A percentile compares a stretch with the other conserved stretches of the same genome.
These are phyloP conservation scores for Matsumurasca onukii DNA, from an alignment of 1,140 invertebrate genomes.

Conservation along the genomic window DNA sequence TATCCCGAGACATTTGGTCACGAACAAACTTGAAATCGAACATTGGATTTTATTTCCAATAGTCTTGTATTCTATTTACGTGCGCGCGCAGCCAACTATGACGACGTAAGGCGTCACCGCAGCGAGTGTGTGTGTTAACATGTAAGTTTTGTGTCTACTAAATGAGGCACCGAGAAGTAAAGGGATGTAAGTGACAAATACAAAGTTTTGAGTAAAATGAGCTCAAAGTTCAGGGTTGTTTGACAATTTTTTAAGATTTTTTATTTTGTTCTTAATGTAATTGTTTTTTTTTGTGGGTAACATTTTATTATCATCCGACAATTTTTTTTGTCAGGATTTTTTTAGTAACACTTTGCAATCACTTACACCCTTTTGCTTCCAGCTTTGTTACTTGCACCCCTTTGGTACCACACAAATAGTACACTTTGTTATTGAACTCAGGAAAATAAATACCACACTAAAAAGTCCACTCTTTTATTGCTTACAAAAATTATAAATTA, in stretches of 20 bases:
- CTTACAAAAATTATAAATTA: background rate
- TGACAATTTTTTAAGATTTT: background rate
- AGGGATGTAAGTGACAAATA: conserved; percentile 24
- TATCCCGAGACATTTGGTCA: too few species aligned
- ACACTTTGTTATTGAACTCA: conserved; percentile 4
- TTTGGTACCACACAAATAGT: conserved; percentile 11
- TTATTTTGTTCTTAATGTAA: background rate
- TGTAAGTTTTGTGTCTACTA: too few species aligned
- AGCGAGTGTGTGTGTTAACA: too few species aligned
- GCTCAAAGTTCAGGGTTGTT: conserved; percentile 12
- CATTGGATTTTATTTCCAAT: too few species aligned
- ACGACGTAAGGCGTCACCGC: too few species aligned
- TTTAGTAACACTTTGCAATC: conserved; percentile 8
- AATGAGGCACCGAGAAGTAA: conserved; percentile 11
- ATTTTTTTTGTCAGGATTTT: background rate
- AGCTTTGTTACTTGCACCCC: conserved; percentile 11
- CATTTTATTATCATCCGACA: background rate
- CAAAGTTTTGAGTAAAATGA: conserved; percentile 19
- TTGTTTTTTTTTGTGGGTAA: background rate
- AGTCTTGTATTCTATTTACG: too few species aligned
- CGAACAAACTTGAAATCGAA: too few species aligned
- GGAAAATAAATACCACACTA: background rate
- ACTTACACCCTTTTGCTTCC: conserved; percentile 26
- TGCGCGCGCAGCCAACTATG: too few species aligned
- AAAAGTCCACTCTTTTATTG: background rate